phyloP scores from a whole-genome alignment of 92 coral and sea anemone genomes.

The Phenganax marumi region DNA sequence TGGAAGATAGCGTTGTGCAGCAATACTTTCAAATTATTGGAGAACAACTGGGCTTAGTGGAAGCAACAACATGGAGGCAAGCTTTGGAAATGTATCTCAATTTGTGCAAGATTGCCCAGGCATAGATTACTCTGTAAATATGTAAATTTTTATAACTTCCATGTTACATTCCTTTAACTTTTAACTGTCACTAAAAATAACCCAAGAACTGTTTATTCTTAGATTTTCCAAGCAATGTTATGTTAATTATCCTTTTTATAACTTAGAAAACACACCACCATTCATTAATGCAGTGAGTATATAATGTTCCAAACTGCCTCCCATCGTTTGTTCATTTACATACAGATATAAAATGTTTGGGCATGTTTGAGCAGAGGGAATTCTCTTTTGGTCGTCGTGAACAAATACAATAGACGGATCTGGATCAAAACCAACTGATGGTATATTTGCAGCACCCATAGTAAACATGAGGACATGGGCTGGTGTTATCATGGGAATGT shows the following conservation, averaged over 20 bases:
- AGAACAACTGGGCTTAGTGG: background rate
- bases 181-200: background rate
- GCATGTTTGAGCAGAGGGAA: conserved; percentile 64
- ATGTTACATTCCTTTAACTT: background rate
- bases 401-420: conserved; percentile 56
- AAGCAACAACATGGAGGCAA: conserved; percentile 28
- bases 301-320: conserved; percentile 41
- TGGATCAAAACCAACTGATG: conserved; percentile 60
- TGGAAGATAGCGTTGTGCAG: conserved; percentile 16
- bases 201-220: background rate
- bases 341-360: conserved; percentile 48
- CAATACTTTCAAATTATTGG: conserved; percentile 9
- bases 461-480: conserved; percentile 59
- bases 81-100: conserved; percentile 16
- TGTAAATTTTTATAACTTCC: background rate
- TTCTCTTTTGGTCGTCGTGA: conserved; percentile 55
- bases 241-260: background rate
- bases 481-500: conserved; percentile 45
- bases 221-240: background rate
- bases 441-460: conserved; percentile 51
- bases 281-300: conserved; percentile 58
- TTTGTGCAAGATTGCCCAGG: conserved; percentile 19
- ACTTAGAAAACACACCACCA: conserved; percentile 53
- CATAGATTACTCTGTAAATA: background rate
- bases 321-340: conserved; percentile 47